Percentiles rank a stretch among this genome's conserved stretches.
phyloP scores from a whole-genome alignment of 2,888 invertebrate genomes.

The Invenusta paracnida region DNA sequence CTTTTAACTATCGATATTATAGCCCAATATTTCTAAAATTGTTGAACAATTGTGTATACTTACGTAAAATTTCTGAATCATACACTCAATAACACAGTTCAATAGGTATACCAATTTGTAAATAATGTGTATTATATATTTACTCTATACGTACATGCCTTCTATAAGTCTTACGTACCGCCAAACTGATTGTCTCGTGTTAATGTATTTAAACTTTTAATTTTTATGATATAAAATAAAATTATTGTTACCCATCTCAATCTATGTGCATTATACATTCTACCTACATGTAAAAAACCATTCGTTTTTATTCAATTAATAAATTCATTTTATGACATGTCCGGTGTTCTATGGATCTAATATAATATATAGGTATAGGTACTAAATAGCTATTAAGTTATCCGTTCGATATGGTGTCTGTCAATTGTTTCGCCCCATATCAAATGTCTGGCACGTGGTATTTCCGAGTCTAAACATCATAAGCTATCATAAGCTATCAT shows the following conservation, averaged over 20 bases:
- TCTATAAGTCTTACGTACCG: not conserved
- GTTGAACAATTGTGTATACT: not conserved
- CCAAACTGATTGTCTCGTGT: not conserved
- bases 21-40: constrained; percentile 22
- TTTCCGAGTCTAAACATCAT: not conserved
- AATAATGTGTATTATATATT: not conserved
- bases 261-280: not conserved
- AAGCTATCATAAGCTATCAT: not conserved
- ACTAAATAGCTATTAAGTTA: not conserved
- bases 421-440: not conserved
- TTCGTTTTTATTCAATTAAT: not conserved
- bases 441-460: constrained; percentile 8
- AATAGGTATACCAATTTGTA: constrained; percentile 4
- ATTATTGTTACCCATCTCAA: not conserved
- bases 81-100: not conserved
- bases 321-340: not conserved
- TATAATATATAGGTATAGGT: not conserved
- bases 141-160: not conserved
- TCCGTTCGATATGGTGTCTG: not conserved
- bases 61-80: constrained; percentile 8
- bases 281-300: constrained; percentile 13
- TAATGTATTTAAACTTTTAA: constrained; percentile 1
- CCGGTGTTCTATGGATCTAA: constrained; percentile 1
- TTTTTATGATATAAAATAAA: not conserved
- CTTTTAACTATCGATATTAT: constrained; percentile 29